Percentiles rank a stretch among this genome's conserved stretches.
Conservation (phyloP, 1,140 invertebrate genomes). For the Papilio polytes region DNA sequence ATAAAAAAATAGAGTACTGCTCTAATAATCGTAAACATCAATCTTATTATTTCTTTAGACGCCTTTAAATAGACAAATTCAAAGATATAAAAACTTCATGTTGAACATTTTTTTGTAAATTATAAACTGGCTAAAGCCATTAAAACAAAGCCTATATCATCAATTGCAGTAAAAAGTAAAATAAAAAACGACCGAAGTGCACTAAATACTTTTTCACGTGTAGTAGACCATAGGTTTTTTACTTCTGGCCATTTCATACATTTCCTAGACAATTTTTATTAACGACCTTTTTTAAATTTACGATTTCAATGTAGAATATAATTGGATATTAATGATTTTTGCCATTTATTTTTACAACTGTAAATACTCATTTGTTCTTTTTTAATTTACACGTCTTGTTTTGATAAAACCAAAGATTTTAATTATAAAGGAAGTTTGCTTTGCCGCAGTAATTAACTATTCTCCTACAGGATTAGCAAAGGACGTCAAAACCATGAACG, state of each 20-base stretch:
- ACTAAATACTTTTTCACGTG: neutral
- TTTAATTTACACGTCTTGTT: neutral
- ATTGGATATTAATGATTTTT: neutral
- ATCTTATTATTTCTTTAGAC: no score
- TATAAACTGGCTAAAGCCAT: no score
- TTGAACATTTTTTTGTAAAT: no score
- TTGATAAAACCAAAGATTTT: constrained; percentile 15
- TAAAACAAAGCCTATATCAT: no score
- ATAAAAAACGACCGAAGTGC: neutral
- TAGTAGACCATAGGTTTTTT: neutral
- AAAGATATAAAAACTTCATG: no score
- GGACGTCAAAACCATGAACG: constrained; percentile 23
- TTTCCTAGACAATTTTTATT: neutral
- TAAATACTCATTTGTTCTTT: neutral
- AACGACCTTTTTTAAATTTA: neutral
- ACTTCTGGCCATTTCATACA: neutral
- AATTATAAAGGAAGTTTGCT: constrained; percentile 16
- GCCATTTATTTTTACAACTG: neutral
- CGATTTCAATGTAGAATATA: neutral
- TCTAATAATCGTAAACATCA: no score
- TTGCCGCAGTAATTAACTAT: constrained; percentile 9
- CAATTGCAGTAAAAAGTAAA: no score
- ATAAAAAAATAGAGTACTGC: no score
- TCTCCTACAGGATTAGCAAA: constrained; percentile 8
- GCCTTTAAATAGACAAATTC: no score